phyloP scores from a whole-genome alignment of 2,797 vertebrate genomes.

The Premnoplex brunnescens region DNA sequence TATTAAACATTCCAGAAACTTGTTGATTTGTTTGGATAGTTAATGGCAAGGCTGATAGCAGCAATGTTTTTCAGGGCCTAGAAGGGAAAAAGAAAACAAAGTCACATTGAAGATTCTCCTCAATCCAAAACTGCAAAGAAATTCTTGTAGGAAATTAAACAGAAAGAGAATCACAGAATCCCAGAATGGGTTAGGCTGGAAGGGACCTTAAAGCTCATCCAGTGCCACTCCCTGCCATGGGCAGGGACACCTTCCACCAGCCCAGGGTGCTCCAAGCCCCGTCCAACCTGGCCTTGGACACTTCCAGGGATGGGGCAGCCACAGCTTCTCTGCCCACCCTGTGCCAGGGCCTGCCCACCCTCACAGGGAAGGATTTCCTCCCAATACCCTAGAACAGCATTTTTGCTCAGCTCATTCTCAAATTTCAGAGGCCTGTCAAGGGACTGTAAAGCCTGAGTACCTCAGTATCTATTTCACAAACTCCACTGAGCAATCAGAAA shows the following conservation, averaged over 20 bases:
- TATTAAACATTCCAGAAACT: constrained; percentile 85
- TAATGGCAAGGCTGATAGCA: constrained; percentile 98
- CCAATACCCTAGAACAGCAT: not conserved
- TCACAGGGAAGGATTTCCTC: not conserved
- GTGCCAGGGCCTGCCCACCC: not conserved
- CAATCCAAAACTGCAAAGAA: not conserved
- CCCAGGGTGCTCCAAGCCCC: not conserved
- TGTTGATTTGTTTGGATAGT: constrained; percentile 97
- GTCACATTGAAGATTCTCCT: not conserved
- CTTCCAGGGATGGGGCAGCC: not conserved
- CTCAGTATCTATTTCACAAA: not conserved
- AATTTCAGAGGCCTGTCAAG: not conserved
- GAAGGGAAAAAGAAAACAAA: not conserved
- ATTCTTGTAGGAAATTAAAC: not conserved
- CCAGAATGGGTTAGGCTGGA: not conserved
- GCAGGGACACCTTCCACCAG: not conserved
- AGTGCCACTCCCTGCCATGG: not conserved
- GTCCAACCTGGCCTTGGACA: not conserved
- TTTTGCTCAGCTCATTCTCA: fast-evolving
- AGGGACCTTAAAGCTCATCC: not conserved
- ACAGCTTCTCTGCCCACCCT: not conserved
- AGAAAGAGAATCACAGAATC: not conserved
- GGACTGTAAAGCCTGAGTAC: not conserved
- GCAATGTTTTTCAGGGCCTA: constrained; percentile 97
- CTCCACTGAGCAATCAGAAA: not conserved